Base-by-base conservation (phyloP, 1,140 invertebrate species). In the Cyphomyrmex costatus region DNA sequence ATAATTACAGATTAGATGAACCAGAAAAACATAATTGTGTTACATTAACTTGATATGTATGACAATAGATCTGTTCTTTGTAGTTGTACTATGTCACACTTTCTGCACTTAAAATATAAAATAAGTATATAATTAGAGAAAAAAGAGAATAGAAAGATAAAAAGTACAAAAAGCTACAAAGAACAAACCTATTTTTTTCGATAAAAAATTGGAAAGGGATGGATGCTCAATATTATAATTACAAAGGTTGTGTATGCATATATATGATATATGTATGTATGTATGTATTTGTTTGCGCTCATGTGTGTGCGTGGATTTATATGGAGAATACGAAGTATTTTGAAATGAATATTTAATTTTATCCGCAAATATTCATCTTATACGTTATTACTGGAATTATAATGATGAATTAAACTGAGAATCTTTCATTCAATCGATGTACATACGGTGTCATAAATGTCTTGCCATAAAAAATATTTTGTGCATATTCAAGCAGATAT, bases 221-320 rank as follows among this genome's bases (percentile, higher is more conserved):
- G 68, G 73, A 68, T 74, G 79, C 58, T 89, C 88, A 78, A 86
- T 84, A 56, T 86, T 89, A 86, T 33, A 53, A 70, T 74, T 83
- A 83, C 24, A 60, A 83, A 49, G 19, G 19, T 46, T 73, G 68
- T 61, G 33, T 58, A 16, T 73, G 65, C 4, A 16, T 56, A 33
- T 19, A 6, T 21, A 21, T 27, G n/a, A 49, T 2, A 16, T 56
- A 33, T 19, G 12, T 21, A 21, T 27, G n/a, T 49, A n/a, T 1
- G 46, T 60, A 49, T 27, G 30, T 71, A 24, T 56, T 24, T 3
- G n/a, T 61, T 4, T 27, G 10, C 2, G 42, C 19, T 16, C 4
- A 19, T 33, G 27, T 14, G 36, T 53, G 33, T 33, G 56, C 33
- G 27, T 73, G n/a, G 16, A 30, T 73, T 56, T 74, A 30, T 36